Evolutionary conservation across 2,113 vertebrate genomes (phyloP).

Genomic region (Eptesicus fuscus): DNA sequence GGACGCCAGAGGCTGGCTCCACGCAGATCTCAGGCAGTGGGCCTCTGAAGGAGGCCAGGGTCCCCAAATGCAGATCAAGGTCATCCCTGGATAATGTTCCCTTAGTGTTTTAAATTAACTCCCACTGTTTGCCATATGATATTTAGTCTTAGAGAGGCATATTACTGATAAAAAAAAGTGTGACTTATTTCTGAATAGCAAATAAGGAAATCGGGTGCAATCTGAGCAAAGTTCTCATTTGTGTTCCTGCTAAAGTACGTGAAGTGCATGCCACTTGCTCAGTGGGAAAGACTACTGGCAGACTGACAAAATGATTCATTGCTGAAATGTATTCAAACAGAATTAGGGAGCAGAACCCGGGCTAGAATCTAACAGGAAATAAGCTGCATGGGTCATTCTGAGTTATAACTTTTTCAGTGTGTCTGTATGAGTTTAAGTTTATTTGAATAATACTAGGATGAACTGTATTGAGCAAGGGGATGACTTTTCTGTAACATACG

Average conservation of each 20-base stretch:
- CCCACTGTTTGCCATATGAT: not conserved
- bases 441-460: conserved; percentile 62
- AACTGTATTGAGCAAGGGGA: conserved; percentile 57
- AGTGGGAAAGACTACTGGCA: conserved; percentile 47
- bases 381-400: conserved; percentile 56
- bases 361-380: conserved; percentile 56
- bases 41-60: not conserved
- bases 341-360: conserved; percentile 40
- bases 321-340: conserved; percentile 37
- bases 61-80: not conserved
- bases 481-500: conserved; percentile 34
- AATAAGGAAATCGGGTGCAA: not conserved
- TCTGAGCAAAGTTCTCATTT: not conserved
- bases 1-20: not conserved
- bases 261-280: conserved; percentile 45
- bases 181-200: not conserved
- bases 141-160: not conserved
- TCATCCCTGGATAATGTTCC: not conserved
- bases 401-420: conserved; percentile 23
- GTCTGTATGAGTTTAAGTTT: conserved; percentile 51
- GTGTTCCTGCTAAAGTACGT: conserved; percentile 49
- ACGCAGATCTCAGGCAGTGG: not conserved
- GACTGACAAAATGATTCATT: conserved; percentile 62
- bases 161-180: not conserved
- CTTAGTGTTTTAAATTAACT: conserved; percentile 29